These are phyloP conservation scores for Vireo griseus DNA, from an alignment of 2,797 vertebrate genomes.

Conservation along the genomic window DNA sequence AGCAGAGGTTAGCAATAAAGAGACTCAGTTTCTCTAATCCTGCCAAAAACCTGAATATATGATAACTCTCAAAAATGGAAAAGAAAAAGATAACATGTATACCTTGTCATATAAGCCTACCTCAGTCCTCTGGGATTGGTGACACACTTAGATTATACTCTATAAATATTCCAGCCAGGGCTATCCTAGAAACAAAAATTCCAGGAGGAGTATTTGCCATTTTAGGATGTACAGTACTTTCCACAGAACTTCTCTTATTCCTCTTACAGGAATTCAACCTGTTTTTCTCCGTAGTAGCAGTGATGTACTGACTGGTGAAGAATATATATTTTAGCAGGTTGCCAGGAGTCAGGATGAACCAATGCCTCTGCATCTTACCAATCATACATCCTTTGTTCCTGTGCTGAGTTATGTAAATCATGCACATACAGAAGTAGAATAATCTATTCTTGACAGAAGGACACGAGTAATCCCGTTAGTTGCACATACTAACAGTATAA, in stretches of 20 bases:
- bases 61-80: background rate
- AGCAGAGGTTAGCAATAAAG: background rate
- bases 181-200: background rate
- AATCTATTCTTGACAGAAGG: background rate
- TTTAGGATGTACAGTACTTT: background rate
- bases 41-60: background rate
- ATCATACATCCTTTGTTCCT: constrained; percentile 22
- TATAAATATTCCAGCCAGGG: background rate
- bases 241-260: background rate
- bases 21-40: background rate
- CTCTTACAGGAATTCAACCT: background rate
- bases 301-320: background rate
- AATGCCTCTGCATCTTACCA: background rate
- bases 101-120: background rate
- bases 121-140: background rate
- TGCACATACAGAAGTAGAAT: background rate
- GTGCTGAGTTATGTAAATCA: background rate
- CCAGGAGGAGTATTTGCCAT: background rate
- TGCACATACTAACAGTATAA: background rate
- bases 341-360: background rate
- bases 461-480: constrained; percentile 18
- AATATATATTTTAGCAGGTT: background rate
- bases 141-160: background rate
- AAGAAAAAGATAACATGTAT: background rate
- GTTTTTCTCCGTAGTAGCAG: background rate